A percentile compares a stretch with the other conserved stretches of the same genome.
Conservation (phyloP, 2,113 vertebrate genomes). For the Oncorhynchus nerka region DNA sequence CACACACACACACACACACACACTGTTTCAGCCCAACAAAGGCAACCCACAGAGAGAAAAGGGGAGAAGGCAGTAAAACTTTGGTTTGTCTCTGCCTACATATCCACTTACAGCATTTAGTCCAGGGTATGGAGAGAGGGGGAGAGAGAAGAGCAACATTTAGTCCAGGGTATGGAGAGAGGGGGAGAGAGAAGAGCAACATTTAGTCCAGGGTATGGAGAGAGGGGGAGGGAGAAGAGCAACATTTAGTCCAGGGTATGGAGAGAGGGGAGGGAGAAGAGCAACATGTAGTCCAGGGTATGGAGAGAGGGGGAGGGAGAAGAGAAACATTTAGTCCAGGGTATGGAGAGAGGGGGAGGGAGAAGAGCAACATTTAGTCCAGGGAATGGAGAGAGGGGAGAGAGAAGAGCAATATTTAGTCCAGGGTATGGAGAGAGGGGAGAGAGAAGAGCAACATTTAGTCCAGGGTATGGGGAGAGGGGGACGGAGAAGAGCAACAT, state of each 20-base stretch:
- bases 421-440: no score
- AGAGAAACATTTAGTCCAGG: constrained; percentile 19
- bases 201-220: background rate
- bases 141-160: constrained; percentile 35
- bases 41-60: constrained; percentile 49
- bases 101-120: background rate
- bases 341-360: background rate
- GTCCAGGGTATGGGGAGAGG: constrained; percentile 6
- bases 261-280: background rate
- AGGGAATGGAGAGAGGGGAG: constrained; percentile 41
- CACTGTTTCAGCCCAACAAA: constrained; percentile 63
- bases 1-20: constrained; percentile 46
- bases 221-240: constrained; percentile 39
- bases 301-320: constrained; percentile 43
- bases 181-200: background rate
- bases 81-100: background rate
- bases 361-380: no score
- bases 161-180: constrained; percentile 25
- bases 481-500: constrained; percentile 28
- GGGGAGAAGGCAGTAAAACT: background rate
- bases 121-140: constrained; percentile 7
- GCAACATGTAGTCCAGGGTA: no score
- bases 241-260: constrained; percentile 19
- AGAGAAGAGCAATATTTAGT: constrained; percentile 22
- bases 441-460: background rate